phyloP scores from a whole-genome alignment of 2,113 vertebrate species.

The Balaeniceps rex region DNA sequence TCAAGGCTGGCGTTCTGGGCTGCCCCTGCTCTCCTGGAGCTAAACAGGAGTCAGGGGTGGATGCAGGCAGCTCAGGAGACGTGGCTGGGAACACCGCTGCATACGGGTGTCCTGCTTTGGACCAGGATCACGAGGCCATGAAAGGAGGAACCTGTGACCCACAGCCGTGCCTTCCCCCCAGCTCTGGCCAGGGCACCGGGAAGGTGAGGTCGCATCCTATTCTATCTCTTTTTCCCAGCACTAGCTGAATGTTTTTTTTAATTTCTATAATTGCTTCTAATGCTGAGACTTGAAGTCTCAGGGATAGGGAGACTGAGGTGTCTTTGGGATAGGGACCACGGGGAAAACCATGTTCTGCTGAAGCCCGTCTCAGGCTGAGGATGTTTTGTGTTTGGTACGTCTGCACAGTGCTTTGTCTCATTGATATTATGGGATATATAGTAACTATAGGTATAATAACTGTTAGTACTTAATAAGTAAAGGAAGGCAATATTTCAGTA shows the following conservation, averaged over 20 bases:
- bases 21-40: neutral
- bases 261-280: neutral
- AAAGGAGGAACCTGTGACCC: neutral
- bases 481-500: neutral
- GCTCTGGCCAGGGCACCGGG: neutral
- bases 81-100: neutral
- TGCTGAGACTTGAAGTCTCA: neutral
- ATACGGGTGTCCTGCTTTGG: rapidly evolving
- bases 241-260: neutral
- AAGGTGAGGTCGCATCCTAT: neutral
- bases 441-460: no score
- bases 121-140: no score
- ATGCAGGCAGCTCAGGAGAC: neutral
- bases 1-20: neutral
- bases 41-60: neutral
- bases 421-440: neutral
- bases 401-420: neutral
- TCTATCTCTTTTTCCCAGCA: neutral
- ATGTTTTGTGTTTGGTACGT: neutral
- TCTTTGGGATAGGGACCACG: neutral
- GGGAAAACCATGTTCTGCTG: neutral
- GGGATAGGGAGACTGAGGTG: neutral
- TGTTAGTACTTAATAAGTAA: neutral
- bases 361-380: neutral
- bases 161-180: no score